A percentile compares a stretch with the other conserved stretches of the same genome.
phyloP scores from a whole-genome alignment of 2,797 vertebrate species.

The Siniperca undulata region DNA sequence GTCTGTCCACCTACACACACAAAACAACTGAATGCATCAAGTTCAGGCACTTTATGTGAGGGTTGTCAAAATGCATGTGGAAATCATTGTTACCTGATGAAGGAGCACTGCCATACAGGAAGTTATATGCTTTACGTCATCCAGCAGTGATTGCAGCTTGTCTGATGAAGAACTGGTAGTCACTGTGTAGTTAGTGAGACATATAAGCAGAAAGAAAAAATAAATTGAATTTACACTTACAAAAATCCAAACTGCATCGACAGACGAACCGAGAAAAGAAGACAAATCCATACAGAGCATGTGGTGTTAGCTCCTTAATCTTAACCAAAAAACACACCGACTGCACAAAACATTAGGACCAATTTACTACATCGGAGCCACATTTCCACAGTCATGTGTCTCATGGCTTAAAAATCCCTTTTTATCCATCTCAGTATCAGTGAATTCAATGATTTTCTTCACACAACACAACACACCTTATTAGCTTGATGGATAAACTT shows the following conservation, averaged over 20 bases:
- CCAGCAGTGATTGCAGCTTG: background rate
- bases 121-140: background rate
- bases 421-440: conserved; percentile 16
- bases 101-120: background rate
- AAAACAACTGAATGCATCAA: background rate
- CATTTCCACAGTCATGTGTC: background rate
- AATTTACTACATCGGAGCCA: background rate
- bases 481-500: conserved; percentile 45
- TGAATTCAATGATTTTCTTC: conserved; percentile 9
- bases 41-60: background rate
- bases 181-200: background rate
- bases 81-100: background rate
- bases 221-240: background rate
- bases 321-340: background rate
- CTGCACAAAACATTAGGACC: background rate
- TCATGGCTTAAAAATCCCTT: background rate
- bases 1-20: background rate
- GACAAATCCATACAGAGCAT: background rate
- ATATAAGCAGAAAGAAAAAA: background rate
- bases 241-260: background rate
- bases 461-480: conserved; percentile 30
- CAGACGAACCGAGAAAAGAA: background rate
- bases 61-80: background rate
- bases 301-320: background rate
- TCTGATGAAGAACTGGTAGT: background rate